Conservation (phyloP, 2,888 invertebrate species). For the Cephalotes varians region DNA sequence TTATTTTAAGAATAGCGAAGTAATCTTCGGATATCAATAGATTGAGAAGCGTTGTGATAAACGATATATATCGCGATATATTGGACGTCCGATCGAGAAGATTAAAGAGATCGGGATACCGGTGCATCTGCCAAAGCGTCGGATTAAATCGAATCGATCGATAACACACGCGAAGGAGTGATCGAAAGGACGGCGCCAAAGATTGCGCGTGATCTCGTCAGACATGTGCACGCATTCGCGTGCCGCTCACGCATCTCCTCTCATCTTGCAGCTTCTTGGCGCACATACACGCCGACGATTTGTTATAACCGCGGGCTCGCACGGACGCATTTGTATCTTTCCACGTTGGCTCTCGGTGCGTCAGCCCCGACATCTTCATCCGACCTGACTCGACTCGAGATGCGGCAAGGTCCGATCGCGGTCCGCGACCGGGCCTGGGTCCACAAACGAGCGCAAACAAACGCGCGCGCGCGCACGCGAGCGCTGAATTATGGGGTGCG, state of each 20-base stretch:
- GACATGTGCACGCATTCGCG: constrained; percentile 41
- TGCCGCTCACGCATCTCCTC: constrained; percentile 50
- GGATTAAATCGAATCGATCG: constrained; percentile 50
- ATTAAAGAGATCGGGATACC: constrained; percentile 32
- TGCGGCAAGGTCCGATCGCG: constrained; percentile 17
- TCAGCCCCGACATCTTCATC: constrained; percentile 80
- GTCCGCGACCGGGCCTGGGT: background rate
- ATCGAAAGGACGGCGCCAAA: constrained; percentile 22
- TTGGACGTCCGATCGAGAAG: background rate
- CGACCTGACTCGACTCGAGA: constrained; percentile 31
- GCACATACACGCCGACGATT: constrained; percentile 69
- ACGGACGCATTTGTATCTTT: constrained; percentile 77
- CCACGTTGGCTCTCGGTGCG: constrained; percentile 74
- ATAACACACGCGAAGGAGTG: constrained; percentile 25
- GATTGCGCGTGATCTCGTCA: constrained; percentile 12
- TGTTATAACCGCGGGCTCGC: constrained; percentile 71
- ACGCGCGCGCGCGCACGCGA: constrained; percentile 57
- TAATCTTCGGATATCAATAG: background rate
- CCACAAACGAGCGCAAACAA: constrained; percentile 34
- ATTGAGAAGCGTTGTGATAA: constrained; percentile 19
- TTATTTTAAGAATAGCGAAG: background rate
- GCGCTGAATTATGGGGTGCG: constrained; percentile 80
- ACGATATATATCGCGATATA: background rate
- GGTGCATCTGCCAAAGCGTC: constrained; percentile 50
- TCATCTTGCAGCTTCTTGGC: background rate